A percentile compares a stretch with the other conserved stretches of the same genome.
phyloP scores from a whole-genome alignment of 1,140 invertebrate genomes.

The Pseudomyrmex concolor region DNA sequence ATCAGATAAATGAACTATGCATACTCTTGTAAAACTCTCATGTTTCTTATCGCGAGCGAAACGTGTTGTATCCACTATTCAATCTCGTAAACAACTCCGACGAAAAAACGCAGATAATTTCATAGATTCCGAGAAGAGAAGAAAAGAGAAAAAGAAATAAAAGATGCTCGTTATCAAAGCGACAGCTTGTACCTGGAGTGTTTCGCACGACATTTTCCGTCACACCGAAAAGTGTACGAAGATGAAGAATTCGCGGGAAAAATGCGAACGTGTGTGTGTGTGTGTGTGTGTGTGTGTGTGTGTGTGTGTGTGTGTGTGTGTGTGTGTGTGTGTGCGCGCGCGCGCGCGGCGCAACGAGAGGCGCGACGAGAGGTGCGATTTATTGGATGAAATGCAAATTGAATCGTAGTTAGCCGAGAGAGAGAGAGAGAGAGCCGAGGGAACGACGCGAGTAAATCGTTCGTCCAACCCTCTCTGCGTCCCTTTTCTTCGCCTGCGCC shows the following conservation, averaged over 20 bases:
- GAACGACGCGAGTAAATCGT: slow-evolving; percentile 68
- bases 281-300: slow-evolving; percentile 1
- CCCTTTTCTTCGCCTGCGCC: slow-evolving; percentile 1
- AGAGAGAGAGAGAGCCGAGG: slow-evolving; percentile 10
- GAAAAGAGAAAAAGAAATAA: not conserved
- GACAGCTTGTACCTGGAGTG: not conserved
- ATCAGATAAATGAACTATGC: slow-evolving; percentile 38
- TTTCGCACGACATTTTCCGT: not conserved
- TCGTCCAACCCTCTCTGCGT: not conserved
- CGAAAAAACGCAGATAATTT: not conserved
- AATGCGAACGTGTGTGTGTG: not conserved
- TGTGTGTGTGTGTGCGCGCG: slow-evolving; percentile 1
- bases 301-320: not conserved
- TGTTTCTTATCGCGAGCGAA: slow-evolving; percentile 37
- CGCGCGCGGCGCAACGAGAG: not conserved
- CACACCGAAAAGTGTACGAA: not conserved
- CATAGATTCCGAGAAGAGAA: not conserved
- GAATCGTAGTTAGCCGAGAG: slow-evolving; percentile 70
- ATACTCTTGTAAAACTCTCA: slow-evolving; percentile 4
- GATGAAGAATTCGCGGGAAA: slow-evolving; percentile 54
- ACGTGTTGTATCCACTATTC: not conserved
- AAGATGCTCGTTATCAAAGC: slow-evolving; percentile 11
- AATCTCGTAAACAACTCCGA: slow-evolving; percentile 3
- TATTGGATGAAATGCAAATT: slow-evolving; percentile 75
- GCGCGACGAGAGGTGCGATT: slow-evolving; percentile 55